Conservation (phyloP, 2,797 vertebrate genomes). For the Cryptoprocta ferox region DNA sequence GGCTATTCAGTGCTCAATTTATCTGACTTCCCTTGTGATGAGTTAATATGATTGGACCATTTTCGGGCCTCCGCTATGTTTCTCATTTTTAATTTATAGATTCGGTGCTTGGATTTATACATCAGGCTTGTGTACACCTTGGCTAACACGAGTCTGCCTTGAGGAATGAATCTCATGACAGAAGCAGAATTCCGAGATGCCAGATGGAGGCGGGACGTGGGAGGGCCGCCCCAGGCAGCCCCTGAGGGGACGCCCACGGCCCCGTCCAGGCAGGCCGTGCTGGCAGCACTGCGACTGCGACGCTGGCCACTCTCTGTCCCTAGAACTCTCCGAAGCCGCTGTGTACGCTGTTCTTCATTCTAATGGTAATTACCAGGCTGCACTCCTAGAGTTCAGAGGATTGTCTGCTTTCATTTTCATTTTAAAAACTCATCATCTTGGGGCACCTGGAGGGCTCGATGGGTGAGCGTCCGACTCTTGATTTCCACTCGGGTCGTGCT, state of each 20-base stretch:
- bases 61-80: not conserved
- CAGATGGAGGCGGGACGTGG: not conserved
- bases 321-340: not conserved
- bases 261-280: not conserved
- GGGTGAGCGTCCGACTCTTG: no score
- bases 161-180: not conserved
- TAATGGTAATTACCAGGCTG: not conserved
- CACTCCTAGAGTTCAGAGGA: not conserved
- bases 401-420: not conserved
- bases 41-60: not conserved
- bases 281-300: not conserved
- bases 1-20: not conserved
- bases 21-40: not conserved
- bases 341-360: not conserved
- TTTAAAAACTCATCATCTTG: not conserved
- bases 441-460: no score
- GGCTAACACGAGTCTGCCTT: not conserved
- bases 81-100: slow-evolving; percentile 37
- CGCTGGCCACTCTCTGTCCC: not conserved
- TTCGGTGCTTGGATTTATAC: not conserved
- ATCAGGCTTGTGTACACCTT: not conserved
- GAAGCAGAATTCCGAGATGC: not conserved
- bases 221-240: not conserved
- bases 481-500: no score
- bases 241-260: not conserved